These are phyloP conservation scores for Dichetophora obliterata DNA, from an alignment of 2,888 invertebrate species.

Conservation along the genomic window DNA sequence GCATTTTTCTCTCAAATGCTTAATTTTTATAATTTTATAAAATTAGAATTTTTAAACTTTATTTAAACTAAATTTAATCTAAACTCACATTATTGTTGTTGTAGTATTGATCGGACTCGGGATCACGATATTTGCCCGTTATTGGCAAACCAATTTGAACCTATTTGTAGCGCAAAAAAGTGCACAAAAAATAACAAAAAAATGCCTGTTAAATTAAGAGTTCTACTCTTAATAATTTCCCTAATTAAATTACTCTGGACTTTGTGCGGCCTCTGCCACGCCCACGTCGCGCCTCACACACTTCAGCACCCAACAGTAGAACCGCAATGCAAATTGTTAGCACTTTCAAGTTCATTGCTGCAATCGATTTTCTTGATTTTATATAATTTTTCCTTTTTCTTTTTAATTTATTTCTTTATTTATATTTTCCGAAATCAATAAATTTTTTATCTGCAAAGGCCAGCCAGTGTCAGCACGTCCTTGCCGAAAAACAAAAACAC, in stretches of 20 bases:
- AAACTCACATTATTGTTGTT: conserved; percentile 81
- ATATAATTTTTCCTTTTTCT: conserved; percentile 2
- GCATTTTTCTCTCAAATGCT: too few species aligned
- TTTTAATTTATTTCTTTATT: conserved; percentile 19
- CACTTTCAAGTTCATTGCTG: conserved; percentile 62
- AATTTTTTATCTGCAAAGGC: conserved; percentile 8
- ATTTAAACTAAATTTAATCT: neutral
- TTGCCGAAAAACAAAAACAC: conserved; percentile 1
- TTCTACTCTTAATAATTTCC: neutral
- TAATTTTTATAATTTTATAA: too few species aligned
- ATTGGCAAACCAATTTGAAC: conserved; percentile 89
- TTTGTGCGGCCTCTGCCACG: conserved; percentile 81
- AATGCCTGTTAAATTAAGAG: neutral
- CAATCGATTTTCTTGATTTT: neutral
- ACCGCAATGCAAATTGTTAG: conserved; percentile 62
- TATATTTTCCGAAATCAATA: conserved; percentile 4
- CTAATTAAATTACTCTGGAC: conserved; percentile 74
- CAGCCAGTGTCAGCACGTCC: conserved; percentile 45
- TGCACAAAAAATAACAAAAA: conserved; percentile 6
- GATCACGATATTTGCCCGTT: conserved; percentile 89
- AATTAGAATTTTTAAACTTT: too few species aligned
- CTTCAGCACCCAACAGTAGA: conserved; percentile 66
- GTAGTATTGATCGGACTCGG: conserved; percentile 91
- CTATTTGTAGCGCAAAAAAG: conserved; percentile 61
- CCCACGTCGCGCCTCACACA: conserved; percentile 75